Base-by-base conservation (phyloP, 2,888 invertebrate species). In the Myopa testacea region DNA sequence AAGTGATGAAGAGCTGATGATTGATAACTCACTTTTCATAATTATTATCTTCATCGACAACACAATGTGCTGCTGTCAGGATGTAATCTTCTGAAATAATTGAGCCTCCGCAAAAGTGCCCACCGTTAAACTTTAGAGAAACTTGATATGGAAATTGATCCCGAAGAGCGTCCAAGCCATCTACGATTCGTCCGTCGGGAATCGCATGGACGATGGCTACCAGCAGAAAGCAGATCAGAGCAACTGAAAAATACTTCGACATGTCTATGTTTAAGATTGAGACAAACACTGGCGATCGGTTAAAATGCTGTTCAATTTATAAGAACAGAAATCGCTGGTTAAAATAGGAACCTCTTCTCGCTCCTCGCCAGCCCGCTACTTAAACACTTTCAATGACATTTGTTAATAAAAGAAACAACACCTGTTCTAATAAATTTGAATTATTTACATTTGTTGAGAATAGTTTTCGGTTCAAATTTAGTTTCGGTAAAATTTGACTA, bases 141-240 rank as follows among this genome's bases (percentile, higher is more conserved):
- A 87, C 86, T 84, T 88, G 88, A 78, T 88, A 88, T 38, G 90
- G 90, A 81, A 88, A 81, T 79, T 89, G 87, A 0, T 87, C 87
- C 19, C 81, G 77, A 0, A 78, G 79, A 8, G 89, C 90, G 76
- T 87, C 84, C 16, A 85, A 82, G 8, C 90, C 90, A 16, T 87
- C 88, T 16, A 87, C 86, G 52, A 90, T 84, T 70, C 85, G 84
- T 4, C 78, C 77, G 65, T 85, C 79, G 0, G 83, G 85, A 0
- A 81, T 82, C 2, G 79, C 82, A 6, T 37, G 63, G 12, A 63
- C 63, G 6, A 26, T 7, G 19, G 6, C 37, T 5, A 8, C 34
- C 10, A 55, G 16, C 8, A 19, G 4, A 26, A 5, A 63, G 63
- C 63, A 63, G 60, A 60, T 16, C 12, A 60, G 16, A 19, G 16